These are phyloP conservation scores for Hirudo medicinalis DNA, from an alignment of 1,140 invertebrate genomes.

Conservation along the genomic window DNA sequence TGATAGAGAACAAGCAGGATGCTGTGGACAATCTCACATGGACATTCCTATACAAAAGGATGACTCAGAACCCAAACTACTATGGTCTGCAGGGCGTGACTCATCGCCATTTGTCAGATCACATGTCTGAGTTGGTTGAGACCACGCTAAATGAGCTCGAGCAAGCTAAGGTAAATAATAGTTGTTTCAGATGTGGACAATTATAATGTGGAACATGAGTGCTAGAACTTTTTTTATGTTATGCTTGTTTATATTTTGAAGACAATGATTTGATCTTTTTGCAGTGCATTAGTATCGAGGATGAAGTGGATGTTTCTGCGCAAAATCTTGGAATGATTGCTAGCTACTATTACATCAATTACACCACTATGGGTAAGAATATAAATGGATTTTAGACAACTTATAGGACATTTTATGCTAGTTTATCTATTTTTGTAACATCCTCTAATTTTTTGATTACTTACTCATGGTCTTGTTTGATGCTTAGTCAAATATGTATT, in stretches of 20 bases:
- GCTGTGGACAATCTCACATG: slow-evolving; percentile 98
- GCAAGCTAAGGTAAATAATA: slow-evolving; percentile 61
- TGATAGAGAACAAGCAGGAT: slow-evolving; percentile 99
- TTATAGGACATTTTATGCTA: too few relatives aligned
- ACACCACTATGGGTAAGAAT: slow-evolving; percentile 79
- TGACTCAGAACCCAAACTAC: slow-evolving; percentile 99
- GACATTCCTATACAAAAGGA: slow-evolving; percentile 90
- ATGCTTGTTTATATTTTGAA: background rate
- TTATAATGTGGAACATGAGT: background rate
- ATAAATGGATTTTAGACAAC: background rate
- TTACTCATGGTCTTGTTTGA: background rate
- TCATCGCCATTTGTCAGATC: slow-evolving; percentile 91
- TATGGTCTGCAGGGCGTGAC: slow-evolving; percentile 91
- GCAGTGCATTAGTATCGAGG: slow-evolving; percentile 84
- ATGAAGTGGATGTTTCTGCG: slow-evolving; percentile 90
- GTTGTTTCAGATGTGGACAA: background rate
- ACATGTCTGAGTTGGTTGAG: slow-evolving; percentile 94
- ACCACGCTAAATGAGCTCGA: slow-evolving; percentile 86
- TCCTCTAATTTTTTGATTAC: background rate
- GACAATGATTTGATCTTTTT: slow-evolving; percentile 23
- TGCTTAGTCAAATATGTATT: background rate
- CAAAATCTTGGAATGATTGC: slow-evolving; percentile 99
- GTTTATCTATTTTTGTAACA: background rate
- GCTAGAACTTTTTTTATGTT: slow-evolving; percentile 7
- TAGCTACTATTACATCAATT: slow-evolving; percentile 99